Evolutionary conservation across 2,888 invertebrate species (phyloP).

Genomic region (Melanophora roralis): DNA sequence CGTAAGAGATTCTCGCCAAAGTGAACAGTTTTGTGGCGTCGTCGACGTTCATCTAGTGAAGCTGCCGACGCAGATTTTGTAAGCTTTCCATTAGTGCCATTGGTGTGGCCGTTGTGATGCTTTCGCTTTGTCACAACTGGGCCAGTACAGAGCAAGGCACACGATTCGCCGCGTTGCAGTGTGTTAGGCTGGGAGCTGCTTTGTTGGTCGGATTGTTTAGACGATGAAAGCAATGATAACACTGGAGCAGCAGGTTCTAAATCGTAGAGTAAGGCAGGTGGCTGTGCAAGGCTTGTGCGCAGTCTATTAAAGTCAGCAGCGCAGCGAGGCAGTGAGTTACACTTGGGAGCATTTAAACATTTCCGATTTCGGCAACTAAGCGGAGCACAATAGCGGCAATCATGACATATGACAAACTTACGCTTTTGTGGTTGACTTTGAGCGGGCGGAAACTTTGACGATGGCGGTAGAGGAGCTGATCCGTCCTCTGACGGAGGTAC

Average conservation of each 20-base stretch:
- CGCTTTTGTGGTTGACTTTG: constrained; percentile 62
- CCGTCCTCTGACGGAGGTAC: constrained; percentile 71
- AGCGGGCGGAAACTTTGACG: constrained; percentile 64
- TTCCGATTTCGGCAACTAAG: constrained; percentile 77
- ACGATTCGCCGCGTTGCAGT: constrained; percentile 75
- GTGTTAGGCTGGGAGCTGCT: constrained; percentile 77
- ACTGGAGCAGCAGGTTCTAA: constrained; percentile 69
- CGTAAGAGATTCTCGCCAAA: constrained; percentile 86
- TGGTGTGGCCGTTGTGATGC: constrained; percentile 66
- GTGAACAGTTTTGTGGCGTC: constrained; percentile 87
- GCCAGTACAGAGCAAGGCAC: constrained; percentile 65
- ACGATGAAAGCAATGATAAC: constrained; percentile 37
- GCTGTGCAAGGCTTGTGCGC: constrained; percentile 73
- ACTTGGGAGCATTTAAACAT: constrained; percentile 77
- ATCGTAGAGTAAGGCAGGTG: constrained; percentile 72
- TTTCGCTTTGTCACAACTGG: constrained; percentile 58
- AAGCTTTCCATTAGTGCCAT: constrained; percentile 70
- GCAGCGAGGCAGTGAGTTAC: constrained; percentile 78
- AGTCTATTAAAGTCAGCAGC: constrained; percentile 76
- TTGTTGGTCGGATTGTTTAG: constrained; percentile 65
- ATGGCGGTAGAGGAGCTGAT: constrained; percentile 68
- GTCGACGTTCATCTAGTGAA: constrained; percentile 82
- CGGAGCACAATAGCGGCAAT: constrained; percentile 75
- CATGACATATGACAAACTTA: constrained; percentile 74
- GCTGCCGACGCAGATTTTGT: constrained; percentile 80